These are phyloP conservation scores for Napeogenes sylphis DNA, from an alignment of 2,888 invertebrate genomes.

Conservation along the genomic window DNA sequence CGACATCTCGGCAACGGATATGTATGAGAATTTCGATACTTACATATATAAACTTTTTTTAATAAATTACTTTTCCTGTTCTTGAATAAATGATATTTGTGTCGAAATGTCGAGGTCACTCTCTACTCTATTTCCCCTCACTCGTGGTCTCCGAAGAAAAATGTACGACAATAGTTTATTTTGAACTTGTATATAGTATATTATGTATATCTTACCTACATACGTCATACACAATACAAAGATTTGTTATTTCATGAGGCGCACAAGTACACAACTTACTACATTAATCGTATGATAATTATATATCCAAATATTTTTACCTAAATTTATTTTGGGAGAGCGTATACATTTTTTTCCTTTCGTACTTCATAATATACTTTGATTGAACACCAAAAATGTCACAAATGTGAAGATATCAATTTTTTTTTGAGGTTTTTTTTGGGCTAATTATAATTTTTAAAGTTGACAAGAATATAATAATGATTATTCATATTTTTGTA, in stretches of 20 bases:
- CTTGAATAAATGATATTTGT: constrained; percentile 39
- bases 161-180: constrained; percentile 66
- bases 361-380: constrained; percentile 69
- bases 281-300: constrained; percentile 70
- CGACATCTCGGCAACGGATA: constrained; percentile 72
- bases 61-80: constrained; percentile 36
- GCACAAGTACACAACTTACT: constrained; percentile 73
- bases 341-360: constrained; percentile 74
- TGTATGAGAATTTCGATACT: constrained; percentile 52
- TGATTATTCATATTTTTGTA: constrained; percentile 77
- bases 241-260: constrained; percentile 74
- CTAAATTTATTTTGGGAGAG: constrained; percentile 72
- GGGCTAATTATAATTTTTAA: constrained; percentile 66
- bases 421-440: constrained; percentile 69
- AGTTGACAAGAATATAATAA: constrained; percentile 76
- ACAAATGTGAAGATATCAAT: constrained; percentile 71
- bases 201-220: constrained; percentile 74
- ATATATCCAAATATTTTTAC: constrained; percentile 75
- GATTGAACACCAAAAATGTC: constrained; percentile 76
- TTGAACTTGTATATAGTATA: constrained; percentile 75
- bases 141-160: constrained; percentile 62
- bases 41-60: constrained; percentile 27
- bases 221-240: constrained; percentile 76
- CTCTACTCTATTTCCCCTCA: constrained; percentile 53
- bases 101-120: constrained; percentile 65